Evolutionary conservation across 2,888 invertebrate species (phyloP).

Genomic region (Drosophila meridiana): DNA sequence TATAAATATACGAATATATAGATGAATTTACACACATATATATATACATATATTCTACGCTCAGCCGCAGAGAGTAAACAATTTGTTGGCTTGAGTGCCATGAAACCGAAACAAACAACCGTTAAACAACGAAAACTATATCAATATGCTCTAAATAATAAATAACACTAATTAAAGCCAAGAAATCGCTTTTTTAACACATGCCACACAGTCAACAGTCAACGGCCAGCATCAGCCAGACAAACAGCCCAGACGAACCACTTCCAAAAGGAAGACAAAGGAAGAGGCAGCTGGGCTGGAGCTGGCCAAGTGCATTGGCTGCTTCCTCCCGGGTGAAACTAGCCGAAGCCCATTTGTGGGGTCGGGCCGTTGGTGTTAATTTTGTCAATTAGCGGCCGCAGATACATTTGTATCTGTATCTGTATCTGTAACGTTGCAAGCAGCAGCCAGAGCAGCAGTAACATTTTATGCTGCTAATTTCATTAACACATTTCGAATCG

Average conservation of each 20-base stretch:
- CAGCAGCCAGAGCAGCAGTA: slow-evolving; percentile 3
- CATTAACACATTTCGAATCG: slow-evolving; percentile 76
- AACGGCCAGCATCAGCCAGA: slow-evolving; percentile 25
- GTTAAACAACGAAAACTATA: slow-evolving; percentile 79
- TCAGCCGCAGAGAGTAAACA: slow-evolving; percentile 41
- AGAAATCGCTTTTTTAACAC: slow-evolving; percentile 78
- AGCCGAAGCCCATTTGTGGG: slow-evolving; percentile 60
- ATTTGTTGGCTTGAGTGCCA: slow-evolving; percentile 27
- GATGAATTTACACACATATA: neutral
- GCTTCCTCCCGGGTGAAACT: slow-evolving; percentile 70
- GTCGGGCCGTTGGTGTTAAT: slow-evolving; percentile 69
- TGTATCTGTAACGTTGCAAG: slow-evolving; percentile 66
- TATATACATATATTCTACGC: slow-evolving; percentile 24
- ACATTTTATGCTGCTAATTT: slow-evolving; percentile 80
- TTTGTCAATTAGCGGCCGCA: slow-evolving; percentile 73
- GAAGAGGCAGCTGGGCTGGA: slow-evolving; percentile 16
- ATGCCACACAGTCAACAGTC: slow-evolving; percentile 37
- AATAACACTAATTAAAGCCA: slow-evolving; percentile 83
- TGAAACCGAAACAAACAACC: slow-evolving; percentile 69
- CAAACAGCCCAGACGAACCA: slow-evolving; percentile 38
- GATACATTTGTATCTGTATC: slow-evolving; percentile 63
- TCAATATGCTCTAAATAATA: slow-evolving; percentile 83
- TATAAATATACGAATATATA: slow-evolving; percentile 55
- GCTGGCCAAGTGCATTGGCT: slow-evolving; percentile 30
- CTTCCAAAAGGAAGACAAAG: slow-evolving; percentile 49